Conservation (phyloP, 2,113 vertebrate genomes). For the Grammomys surdaster region DNA sequence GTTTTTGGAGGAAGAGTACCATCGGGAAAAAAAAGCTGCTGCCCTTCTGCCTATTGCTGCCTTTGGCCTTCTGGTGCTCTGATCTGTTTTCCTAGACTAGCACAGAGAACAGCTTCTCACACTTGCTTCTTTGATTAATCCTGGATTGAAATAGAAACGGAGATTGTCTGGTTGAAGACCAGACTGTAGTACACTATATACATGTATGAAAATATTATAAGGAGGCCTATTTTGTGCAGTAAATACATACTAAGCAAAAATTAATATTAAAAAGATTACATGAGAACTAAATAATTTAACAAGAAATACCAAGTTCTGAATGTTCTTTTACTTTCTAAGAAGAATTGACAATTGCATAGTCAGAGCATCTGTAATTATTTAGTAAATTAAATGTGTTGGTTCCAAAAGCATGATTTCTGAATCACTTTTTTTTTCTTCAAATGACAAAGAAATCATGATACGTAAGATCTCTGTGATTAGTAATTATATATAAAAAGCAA, state of each 20-base stretch:
- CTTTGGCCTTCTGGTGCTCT: neutral
- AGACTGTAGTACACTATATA: neutral
- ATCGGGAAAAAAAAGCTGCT: neutral
- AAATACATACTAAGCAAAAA: neutral
- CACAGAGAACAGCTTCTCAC: neutral
- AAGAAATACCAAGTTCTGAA: constrained; percentile 1
- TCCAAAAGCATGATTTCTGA: constrained; percentile 29
- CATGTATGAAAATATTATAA: neutral
- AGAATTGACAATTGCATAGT: constrained; percentile 2
- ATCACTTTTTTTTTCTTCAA: constrained; percentile 60
- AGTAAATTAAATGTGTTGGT: constrained; percentile 16
- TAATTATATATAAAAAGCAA: neutral
- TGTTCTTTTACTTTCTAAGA: constrained; percentile 40
- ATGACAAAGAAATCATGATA: neutral
- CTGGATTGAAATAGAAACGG: neutral
- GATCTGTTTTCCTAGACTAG: constrained; percentile 6
- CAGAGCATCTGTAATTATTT: constrained; percentile 18
- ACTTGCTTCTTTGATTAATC: constrained; percentile 35
- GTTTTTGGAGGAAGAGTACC: neutral
- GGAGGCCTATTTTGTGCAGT: neutral
- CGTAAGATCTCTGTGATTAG: constrained; percentile 4
- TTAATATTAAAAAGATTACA: neutral
- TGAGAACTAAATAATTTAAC: constrained; percentile 18
- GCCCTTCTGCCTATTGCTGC: neutral
- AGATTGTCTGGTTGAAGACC: neutral